Evolutionary conservation across 2,113 vertebrate species (phyloP).

Genomic region (Galeopterus variegatus): DNA sequence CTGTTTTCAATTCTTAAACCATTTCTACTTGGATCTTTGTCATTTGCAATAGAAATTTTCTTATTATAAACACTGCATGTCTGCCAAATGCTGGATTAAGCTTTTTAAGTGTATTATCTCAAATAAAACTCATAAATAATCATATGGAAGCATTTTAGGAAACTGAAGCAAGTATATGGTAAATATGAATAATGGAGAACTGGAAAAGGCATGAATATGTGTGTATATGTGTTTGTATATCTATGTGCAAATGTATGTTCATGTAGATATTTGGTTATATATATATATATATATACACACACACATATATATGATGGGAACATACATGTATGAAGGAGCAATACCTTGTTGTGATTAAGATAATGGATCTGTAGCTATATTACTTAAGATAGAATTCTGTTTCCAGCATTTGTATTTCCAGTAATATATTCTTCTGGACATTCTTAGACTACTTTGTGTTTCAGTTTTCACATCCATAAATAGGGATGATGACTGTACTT

Average conservation of each 20-base stretch:
- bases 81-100: neutral
- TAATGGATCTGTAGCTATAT: neutral
- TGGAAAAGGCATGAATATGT: neutral
- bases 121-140: neutral
- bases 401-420: neutral
- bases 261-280: neutral
- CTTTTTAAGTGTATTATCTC: neutral
- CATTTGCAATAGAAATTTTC: neutral
- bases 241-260: neutral
- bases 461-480: neutral
- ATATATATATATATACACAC: neutral
- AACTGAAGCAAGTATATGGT: neutral
- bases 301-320: neutral
- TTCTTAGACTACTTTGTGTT: neutral
- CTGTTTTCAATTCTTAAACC: neutral
- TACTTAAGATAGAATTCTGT: neutral
- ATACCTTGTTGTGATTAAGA: neutral
- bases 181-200: neutral
- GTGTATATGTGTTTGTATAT: neutral
- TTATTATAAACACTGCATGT: neutral
- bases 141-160: neutral
- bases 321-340: neutral
- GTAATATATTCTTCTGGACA: neutral
- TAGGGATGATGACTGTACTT: neutral
- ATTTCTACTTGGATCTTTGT: neutral